Conservation (phyloP, 2,888 invertebrate genomes). For the Eudasyphora cyanicolor region DNA sequence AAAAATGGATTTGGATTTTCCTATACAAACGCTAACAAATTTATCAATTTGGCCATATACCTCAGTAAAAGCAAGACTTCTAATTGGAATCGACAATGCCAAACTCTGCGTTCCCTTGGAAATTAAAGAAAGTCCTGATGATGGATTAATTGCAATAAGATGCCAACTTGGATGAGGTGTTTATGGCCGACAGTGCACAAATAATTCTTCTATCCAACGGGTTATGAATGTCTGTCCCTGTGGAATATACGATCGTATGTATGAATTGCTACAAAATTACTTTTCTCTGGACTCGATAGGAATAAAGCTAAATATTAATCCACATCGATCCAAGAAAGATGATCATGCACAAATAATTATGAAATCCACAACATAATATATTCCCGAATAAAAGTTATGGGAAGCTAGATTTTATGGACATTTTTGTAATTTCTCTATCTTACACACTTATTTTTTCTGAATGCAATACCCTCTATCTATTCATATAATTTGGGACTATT, state of each 20-base stretch:
- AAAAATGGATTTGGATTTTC: slow-evolving; percentile 46
- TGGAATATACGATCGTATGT: slow-evolving; percentile 32
- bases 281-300: slow-evolving; percentile 56
- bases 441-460: too few relatives aligned
- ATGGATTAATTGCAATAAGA: slow-evolving; percentile 46
- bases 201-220: not conserved
- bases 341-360: slow-evolving; percentile 49
- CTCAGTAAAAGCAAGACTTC: slow-evolving; percentile 38
- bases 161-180: slow-evolving; percentile 57
- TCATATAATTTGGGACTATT: too few relatives aligned
- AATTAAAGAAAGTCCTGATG: slow-evolving; percentile 21
- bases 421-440: too few relatives aligned
- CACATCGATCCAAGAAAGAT: slow-evolving; percentile 49
- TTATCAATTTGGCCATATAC: slow-evolving; percentile 42
- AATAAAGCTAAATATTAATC: slow-evolving; percentile 1
- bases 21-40: slow-evolving; percentile 37
- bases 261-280: slow-evolving; percentile 49
- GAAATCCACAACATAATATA: slow-evolving; percentile 44
- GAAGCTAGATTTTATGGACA: too few relatives aligned
- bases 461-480: too few relatives aligned
- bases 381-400: too few relatives aligned
- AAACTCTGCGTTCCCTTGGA: slow-evolving; percentile 53
- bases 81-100: too few relatives aligned
- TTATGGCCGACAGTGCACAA: slow-evolving; percentile 37
- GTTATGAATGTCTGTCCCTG: slow-evolving; percentile 52